Percentiles rank a stretch among this genome's conserved stretches.
These are phyloP conservation scores for Pogonophryne albipinna DNA, from an alignment of 2,797 vertebrate species.

Conservation along the genomic window DNA sequence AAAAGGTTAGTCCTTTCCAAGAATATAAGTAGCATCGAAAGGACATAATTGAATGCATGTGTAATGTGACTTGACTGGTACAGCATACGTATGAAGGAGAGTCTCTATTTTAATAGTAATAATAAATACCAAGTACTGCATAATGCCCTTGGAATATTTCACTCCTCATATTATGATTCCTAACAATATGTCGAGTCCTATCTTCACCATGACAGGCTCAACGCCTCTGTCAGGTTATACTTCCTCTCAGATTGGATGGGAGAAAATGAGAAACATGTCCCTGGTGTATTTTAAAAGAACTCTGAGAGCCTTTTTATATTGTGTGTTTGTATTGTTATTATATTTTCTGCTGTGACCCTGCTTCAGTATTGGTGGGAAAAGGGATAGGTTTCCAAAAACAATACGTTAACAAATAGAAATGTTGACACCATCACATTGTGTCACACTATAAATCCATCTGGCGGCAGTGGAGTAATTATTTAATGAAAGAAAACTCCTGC, in stretches of 20 bases:
- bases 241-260: slow-evolving; percentile 38
- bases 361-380: not conserved
- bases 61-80: slow-evolving; percentile 17
- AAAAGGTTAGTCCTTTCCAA: slow-evolving; percentile 19
- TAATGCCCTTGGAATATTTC: slow-evolving; percentile 25
- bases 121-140: not conserved
- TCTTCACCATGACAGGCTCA: slow-evolving; percentile 56
- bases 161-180: slow-evolving; percentile 23
- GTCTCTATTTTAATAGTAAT: slow-evolving; percentile 34
- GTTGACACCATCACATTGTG: not conserved
- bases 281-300: slow-evolving; percentile 47
- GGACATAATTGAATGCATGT: not conserved
- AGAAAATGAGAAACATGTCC: slow-evolving; percentile 54
- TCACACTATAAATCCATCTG: not conserved
- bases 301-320: slow-evolving; percentile 1
- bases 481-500: slow-evolving; percentile 24
- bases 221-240: slow-evolving; percentile 47
- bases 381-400: slow-evolving; percentile 17
- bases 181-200: slow-evolving; percentile 19
- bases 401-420: slow-evolving; percentile 7
- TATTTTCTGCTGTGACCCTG: slow-evolving; percentile 22
- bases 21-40: slow-evolving; percentile 19
- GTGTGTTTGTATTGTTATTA: not conserved
- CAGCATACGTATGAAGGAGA: slow-evolving; percentile 1
- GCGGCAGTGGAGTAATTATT: not conserved